Conservation (phyloP, 2,888 invertebrate genomes). For the Hylaea fasciaria region DNA sequence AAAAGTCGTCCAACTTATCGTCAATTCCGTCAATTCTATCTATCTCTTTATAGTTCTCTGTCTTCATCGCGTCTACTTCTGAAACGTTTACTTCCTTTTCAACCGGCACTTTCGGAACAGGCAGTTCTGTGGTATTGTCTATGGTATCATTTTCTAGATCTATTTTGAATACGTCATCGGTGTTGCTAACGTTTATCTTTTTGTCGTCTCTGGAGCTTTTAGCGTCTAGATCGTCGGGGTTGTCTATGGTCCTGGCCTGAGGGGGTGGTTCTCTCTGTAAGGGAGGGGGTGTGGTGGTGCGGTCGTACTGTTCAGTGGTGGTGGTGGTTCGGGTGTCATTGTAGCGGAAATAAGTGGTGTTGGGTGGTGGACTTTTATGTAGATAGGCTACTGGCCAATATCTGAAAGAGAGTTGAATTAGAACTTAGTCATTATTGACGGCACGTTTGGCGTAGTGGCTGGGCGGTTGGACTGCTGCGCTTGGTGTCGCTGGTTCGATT, state of each 20-base stretch:
- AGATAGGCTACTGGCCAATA: slow-evolving; percentile 93
- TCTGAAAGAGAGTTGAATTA: slow-evolving; percentile 54
- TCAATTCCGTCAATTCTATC: slow-evolving; percentile 73
- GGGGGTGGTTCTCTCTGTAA: slow-evolving; percentile 36
- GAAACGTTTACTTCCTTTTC: slow-evolving; percentile 52
- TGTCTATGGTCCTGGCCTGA: slow-evolving; percentile 30
- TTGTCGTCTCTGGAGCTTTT: slow-evolving; percentile 59
- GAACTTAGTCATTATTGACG: too few relatives aligned
- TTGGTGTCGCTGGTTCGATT: too few relatives aligned
- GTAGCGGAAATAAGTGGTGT: slow-evolving; percentile 84
- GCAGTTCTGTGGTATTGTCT: slow-evolving; percentile 33
- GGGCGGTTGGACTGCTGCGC: too few relatives aligned
- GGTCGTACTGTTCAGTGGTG: slow-evolving; percentile 41
- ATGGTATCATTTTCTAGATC: slow-evolving; percentile 46
- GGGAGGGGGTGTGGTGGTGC: slow-evolving; percentile 30
- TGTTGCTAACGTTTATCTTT: slow-evolving; percentile 61
- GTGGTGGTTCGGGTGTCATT: slow-evolving; percentile 62
- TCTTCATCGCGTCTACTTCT: slow-evolving; percentile 54
- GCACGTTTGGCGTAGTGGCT: too few relatives aligned
- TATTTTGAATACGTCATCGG: slow-evolving; percentile 50
- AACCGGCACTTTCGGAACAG: slow-evolving; percentile 35
- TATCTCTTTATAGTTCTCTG: slow-evolving; percentile 52
- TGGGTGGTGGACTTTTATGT: slow-evolving; percentile 92
- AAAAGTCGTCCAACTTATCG: slow-evolving; percentile 75
- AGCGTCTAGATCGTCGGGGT: slow-evolving; percentile 31